Conservation (phyloP, 2,797 vertebrate species). For the Limosa lapponica region DNA sequence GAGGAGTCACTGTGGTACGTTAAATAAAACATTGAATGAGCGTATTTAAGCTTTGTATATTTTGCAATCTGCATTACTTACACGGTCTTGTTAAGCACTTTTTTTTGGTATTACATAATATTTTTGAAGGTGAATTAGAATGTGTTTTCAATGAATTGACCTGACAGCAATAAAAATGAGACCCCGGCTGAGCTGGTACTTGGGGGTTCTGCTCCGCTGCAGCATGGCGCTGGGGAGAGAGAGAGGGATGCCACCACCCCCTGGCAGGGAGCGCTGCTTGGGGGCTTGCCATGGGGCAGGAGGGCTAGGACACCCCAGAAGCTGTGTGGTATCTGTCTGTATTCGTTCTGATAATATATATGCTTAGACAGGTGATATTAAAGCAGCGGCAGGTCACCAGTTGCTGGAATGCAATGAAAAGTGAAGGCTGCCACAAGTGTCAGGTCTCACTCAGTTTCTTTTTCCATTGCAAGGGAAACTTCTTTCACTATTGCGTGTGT, state of each 20-base stretch:
- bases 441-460: not conserved
- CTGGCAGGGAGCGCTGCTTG: accelerated
- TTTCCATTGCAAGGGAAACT: not conserved
- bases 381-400: not conserved
- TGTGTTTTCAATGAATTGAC: not conserved
- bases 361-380: not conserved
- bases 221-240: not conserved
- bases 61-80: not conserved
- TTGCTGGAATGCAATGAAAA: not conserved
- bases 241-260: not conserved
- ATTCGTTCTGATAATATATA: accelerated
- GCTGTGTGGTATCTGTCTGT: not conserved
- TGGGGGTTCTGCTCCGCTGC: not conserved
- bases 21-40: not conserved
- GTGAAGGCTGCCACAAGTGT: not conserved
- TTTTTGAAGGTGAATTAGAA: not conserved
- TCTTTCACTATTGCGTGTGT: not conserved
- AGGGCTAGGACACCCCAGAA: accelerated
- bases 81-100: not conserved
- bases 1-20: not conserved
- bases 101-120: not conserved
- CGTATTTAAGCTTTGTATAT: not conserved
- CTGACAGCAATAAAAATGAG: not conserved
- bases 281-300: not conserved
- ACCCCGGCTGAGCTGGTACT: not conserved